Percentiles rank a stretch among this genome's conserved stretches.
phyloP scores from a whole-genome alignment of 2,888 invertebrate species.

The Sceliomorpha sp. region DNA sequence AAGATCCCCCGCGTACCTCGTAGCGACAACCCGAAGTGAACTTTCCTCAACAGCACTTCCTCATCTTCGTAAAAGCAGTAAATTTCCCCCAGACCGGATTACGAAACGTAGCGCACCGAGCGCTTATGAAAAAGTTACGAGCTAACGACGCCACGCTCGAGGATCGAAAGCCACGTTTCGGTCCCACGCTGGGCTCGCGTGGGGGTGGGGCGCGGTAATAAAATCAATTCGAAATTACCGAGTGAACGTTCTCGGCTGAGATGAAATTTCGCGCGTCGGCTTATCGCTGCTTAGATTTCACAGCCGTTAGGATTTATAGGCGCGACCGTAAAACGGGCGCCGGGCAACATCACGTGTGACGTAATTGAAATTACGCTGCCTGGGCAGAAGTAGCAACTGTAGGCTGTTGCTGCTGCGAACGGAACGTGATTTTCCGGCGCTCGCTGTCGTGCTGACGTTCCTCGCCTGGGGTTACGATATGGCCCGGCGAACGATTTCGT shows the following conservation, averaged over 20 bases:
- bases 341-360: constrained; percentile 62
- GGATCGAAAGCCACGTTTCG: constrained; percentile 19
- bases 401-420: no score
- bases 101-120: no score
- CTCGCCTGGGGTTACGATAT: no score
- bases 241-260: constrained; percentile 17
- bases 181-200: no score
- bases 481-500: no score
- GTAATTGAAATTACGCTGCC: constrained; percentile 62
- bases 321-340: constrained; percentile 61
- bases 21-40: no score
- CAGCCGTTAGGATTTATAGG: constrained; percentile 67
- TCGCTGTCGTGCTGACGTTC: no score
- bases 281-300: constrained; percentile 69
- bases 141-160: constrained; percentile 14
- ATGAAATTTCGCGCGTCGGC: constrained; percentile 51
- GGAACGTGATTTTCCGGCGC: no score
- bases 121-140: no score
- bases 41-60: no score
- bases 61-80: background rate
- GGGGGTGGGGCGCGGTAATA: constrained; percentile 19
- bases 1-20: no score
- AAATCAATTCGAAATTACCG: constrained; percentile 26
- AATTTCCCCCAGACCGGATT: constrained; percentile 13
- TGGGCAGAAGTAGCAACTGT: no score